Conservation (phyloP, 2,888 invertebrate species). For the Conistra vaccinii region DNA sequence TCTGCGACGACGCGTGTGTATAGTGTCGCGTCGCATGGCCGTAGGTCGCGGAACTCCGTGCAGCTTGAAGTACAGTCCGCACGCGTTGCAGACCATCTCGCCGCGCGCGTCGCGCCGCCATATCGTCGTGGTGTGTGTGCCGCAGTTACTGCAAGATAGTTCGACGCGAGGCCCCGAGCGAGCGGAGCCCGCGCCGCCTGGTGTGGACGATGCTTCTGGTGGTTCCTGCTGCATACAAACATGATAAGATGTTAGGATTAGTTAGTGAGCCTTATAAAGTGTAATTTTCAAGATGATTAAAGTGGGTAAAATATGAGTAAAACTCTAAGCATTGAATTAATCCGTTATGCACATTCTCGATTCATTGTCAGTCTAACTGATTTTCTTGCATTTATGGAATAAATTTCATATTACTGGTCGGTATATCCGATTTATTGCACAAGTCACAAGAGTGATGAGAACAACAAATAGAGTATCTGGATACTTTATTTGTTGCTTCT, state of each 20-base stretch:
- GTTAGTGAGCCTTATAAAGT: not conserved
- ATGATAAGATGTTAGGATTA: not conserved
- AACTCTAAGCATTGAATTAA: not conserved
- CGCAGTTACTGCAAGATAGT: conserved; percentile 98
- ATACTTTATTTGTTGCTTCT: no score
- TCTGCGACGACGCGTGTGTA: conserved; percentile 97
- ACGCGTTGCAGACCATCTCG: conserved; percentile 99
- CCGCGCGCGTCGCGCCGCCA: conserved; percentile 99
- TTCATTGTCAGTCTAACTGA: not conserved
- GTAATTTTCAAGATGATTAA: not conserved
- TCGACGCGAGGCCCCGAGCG: conserved; percentile 92
- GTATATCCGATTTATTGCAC: not conserved
- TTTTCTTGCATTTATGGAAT: not conserved
- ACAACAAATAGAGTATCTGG: not conserved
- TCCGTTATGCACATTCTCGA: no score
- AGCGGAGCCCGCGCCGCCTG: conserved; percentile 48
- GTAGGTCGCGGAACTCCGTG: conserved; percentile 98
- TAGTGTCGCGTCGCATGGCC: conserved; percentile 98
- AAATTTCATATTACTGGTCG: no score
- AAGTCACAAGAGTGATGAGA: not conserved
- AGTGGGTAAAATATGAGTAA: not conserved
- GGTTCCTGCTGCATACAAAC: conserved; percentile 70
- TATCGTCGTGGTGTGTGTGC: conserved; percentile 99
- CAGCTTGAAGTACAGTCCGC: conserved; percentile 99
- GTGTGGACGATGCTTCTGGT: conserved; percentile 63